Evolutionary conservation across 2,113 vertebrate species (phyloP).

Genomic region (Hyperoodon ampullatus): DNA sequence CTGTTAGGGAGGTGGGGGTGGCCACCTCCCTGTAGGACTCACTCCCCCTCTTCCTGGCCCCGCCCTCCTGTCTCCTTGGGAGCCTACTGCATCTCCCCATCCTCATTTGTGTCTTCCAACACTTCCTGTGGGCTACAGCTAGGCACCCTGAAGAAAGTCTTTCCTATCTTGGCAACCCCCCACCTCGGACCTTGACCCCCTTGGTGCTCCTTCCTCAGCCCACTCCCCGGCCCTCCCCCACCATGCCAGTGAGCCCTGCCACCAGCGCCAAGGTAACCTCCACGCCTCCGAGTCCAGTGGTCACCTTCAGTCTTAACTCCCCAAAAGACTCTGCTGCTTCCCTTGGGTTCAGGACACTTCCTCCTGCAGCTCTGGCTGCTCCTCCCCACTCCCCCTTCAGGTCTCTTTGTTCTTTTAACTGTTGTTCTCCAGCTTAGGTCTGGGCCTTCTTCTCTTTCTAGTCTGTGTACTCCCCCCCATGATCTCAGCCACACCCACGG

Average conservation of each 20-base stretch:
- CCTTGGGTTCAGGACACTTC: not conserved
- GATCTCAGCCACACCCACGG: not conserved
- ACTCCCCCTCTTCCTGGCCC: not conserved
- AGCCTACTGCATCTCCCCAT: not conserved
- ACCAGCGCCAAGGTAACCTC: not conserved
- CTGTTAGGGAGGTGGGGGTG: not conserved
- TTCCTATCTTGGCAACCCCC: not conserved
- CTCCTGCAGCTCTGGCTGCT: not conserved
- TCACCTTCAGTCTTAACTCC: not conserved
- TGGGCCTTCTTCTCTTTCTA: not conserved
- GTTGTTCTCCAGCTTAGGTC: not conserved
- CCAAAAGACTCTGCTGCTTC: not conserved
- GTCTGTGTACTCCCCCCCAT: fast-evolving
- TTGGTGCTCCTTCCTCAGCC: not conserved
- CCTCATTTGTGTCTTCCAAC: not conserved
- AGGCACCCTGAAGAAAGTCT: not conserved
- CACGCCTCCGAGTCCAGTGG: not conserved
- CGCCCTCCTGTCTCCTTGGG: not conserved
- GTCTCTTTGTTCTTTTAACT: not conserved
- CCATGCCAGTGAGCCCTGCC: not conserved
- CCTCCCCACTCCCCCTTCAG: not conserved
- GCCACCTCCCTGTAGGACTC: not conserved
- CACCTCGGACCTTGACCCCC: not conserved
- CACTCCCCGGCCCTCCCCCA: not conserved
- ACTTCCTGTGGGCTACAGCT: not conserved